These are phyloP conservation scores for Muscicapa adusta DNA, from an alignment of 2,113 vertebrate genomes.

Conservation along the genomic window DNA sequence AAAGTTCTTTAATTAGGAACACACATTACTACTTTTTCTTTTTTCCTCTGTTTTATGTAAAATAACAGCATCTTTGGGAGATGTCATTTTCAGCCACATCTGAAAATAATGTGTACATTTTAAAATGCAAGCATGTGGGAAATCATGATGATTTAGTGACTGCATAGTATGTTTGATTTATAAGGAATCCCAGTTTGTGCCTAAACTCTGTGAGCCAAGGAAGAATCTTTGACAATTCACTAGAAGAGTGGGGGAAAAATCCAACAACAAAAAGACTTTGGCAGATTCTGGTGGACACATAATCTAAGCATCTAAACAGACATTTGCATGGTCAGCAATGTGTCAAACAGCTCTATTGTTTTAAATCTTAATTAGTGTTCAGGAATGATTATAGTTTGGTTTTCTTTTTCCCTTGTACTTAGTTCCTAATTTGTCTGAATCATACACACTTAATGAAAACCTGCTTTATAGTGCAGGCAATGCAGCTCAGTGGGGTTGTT, in stretches of 20 bases:
- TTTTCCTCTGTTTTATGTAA: neutral
- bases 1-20: neutral
- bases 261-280: neutral
- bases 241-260: neutral
- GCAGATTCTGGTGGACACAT: neutral
- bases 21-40: neutral
- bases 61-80: neutral
- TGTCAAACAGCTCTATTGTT: neutral
- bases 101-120: neutral
- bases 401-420: neutral
- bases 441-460: constrained; percentile 33
- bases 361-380: neutral
- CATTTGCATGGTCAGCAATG: neutral
- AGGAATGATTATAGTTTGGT: neutral
- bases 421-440: constrained; percentile 35
- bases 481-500: neutral
- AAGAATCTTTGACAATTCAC: neutral
- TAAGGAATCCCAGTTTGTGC: neutral
- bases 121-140: neutral
- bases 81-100: neutral
- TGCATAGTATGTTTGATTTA: neutral
- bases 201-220: neutral
- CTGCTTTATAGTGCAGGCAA: constrained; percentile 24
- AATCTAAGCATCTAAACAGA: neutral
- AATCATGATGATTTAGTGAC: neutral